A percentile compares a stretch with the other conserved stretches of the same genome.
Evolutionary conservation across 1,140 invertebrate species (phyloP).

Genomic region (Uloborus diversus): DNA sequence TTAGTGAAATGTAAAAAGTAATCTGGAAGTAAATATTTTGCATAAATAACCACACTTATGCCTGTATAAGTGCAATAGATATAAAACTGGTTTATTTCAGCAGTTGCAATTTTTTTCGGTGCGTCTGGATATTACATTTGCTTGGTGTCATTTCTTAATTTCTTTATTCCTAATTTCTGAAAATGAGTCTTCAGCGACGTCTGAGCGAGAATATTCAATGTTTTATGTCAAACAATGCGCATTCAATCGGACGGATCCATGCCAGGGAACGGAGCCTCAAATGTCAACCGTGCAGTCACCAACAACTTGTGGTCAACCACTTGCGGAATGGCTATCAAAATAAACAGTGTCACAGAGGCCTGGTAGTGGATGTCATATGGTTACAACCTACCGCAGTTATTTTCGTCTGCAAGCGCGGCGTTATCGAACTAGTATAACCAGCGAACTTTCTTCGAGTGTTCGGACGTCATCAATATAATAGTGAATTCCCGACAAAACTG

Average conservation of each 20-base stretch:
- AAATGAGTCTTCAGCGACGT: background rate
- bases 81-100: background rate
- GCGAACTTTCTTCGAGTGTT: background rate
- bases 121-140: background rate
- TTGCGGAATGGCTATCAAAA: background rate
- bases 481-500: background rate
- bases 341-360: background rate
- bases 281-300: background rate
- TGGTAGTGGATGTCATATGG: background rate
- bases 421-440: background rate
- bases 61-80: background rate
- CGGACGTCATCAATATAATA: background rate
- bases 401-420: background rate
- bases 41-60: no score
- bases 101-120: background rate
- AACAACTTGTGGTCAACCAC: background rate
- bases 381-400: background rate
- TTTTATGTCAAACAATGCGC: background rate
- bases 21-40: no score
- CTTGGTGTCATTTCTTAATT: background rate
- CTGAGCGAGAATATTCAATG: background rate
- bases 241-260: background rate
- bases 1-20: no score
- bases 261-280: background rate
- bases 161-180: background rate